A percentile compares a stretch with the other conserved stretches of the same genome.
These are phyloP conservation scores for Malurus alboscapulatus DNA, from an alignment of 2,113 vertebrate species.

Conservation along the genomic window DNA sequence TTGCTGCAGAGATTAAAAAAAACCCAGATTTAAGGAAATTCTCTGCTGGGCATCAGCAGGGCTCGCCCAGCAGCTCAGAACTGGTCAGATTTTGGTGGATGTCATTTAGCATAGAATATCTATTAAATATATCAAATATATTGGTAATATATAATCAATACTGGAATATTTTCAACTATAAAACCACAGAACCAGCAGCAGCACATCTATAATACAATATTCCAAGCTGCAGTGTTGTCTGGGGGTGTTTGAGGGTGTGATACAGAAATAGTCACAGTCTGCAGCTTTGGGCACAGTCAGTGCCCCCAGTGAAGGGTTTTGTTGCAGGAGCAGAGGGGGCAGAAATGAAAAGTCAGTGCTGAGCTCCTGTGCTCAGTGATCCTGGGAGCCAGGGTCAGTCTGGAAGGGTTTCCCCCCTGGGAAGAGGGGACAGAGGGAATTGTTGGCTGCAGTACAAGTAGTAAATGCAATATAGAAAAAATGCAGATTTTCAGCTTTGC, in stretches of 20 bases:
- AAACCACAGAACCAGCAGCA: not conserved
- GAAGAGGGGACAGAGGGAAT: fast-evolving
- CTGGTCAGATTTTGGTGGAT: not conserved
- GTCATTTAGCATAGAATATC: not conserved
- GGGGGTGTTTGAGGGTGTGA: not conserved
- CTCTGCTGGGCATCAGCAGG: not conserved
- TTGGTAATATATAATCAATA: fast-evolving
- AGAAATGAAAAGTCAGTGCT: not conserved
- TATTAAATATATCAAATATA: not conserved
- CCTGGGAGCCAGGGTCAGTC: not conserved
- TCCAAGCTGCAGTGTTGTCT: not conserved
- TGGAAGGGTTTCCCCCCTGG: fast-evolving
- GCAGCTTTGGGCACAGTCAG: not conserved
- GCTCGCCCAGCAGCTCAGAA: not conserved
- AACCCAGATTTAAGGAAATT: not conserved
- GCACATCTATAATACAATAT: not conserved
- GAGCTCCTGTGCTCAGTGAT: fast-evolving
- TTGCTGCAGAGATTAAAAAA: not conserved
- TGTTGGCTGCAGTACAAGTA: not conserved
- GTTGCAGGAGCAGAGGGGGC: not conserved
- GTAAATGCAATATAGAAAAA: not conserved
- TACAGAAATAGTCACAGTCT: not conserved
- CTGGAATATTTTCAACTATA: not conserved
- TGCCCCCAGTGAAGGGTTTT: not conserved
- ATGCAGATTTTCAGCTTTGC: not conserved